phyloP scores from a whole-genome alignment of 2,888 invertebrate species.

The Oithona nana region DNA sequence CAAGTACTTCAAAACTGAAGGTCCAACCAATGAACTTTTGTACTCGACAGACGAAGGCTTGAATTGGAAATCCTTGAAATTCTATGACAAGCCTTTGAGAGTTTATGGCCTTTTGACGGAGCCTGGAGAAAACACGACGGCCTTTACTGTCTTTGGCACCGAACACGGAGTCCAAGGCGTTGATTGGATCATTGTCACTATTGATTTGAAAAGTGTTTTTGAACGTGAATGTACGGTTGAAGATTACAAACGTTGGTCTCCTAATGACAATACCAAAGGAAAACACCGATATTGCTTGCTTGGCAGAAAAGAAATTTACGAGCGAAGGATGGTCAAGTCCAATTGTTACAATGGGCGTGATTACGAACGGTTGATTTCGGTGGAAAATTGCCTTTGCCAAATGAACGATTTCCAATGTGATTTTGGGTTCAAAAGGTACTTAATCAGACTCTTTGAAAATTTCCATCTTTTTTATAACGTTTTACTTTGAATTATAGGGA shows the following conservation, averaged over 20 bases:
- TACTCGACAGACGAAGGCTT: constrained; percentile 74
- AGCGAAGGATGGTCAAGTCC: constrained; percentile 47
- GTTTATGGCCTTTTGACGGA: constrained; percentile 81
- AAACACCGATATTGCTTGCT: constrained; percentile 44
- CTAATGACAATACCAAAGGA: constrained; percentile 26
- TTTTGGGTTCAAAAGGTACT: constrained; percentile 19
- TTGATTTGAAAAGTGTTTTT: constrained; percentile 38
- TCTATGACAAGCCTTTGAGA: constrained; percentile 41
- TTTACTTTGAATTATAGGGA: background rate
- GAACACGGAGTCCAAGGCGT: constrained; percentile 25
- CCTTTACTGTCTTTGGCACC: constrained; percentile 79
- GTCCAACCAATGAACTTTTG: constrained; percentile 54
- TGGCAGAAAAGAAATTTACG: constrained; percentile 54
- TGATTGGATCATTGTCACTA: constrained; percentile 65
- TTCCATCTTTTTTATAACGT: no score
- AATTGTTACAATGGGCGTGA: constrained; percentile 61
- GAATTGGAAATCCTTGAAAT: constrained; percentile 49
- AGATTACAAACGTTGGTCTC: constrained; percentile 77
- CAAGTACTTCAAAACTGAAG: constrained; percentile 46
- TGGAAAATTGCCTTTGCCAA: constrained; percentile 56
- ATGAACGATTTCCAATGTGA: constrained; percentile 50
- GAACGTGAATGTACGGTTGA: constrained; percentile 40
- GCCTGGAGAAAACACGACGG: constrained; percentile 78
- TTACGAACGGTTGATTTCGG: constrained; percentile 47
- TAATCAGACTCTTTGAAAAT: no score